These are phyloP conservation scores for Andrena bicolor DNA, from an alignment of 2,888 invertebrate species.

Conservation along the genomic window DNA sequence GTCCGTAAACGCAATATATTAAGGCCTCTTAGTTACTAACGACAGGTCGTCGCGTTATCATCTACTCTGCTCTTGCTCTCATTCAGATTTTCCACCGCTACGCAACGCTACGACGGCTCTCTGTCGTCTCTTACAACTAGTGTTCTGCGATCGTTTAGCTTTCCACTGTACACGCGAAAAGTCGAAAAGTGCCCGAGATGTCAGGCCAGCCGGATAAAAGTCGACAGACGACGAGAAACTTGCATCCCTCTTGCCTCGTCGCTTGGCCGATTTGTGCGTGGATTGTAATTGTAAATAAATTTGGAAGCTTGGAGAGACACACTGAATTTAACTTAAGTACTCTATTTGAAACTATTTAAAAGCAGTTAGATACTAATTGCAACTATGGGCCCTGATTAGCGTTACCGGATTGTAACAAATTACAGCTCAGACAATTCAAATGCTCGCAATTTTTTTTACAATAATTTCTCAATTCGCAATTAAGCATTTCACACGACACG, in stretches of 20 bases:
- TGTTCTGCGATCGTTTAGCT: neutral
- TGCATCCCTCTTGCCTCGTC: constrained; percentile 47
- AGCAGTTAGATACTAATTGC: neutral
- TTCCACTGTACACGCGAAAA: constrained; percentile 43
- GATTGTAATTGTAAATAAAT: neutral
- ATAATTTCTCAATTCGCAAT: too few species aligned
- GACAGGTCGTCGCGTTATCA: constrained; percentile 80
- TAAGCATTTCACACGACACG: too few species aligned
- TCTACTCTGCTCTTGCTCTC: neutral
- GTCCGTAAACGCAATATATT: constrained; percentile 72
- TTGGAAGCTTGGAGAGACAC: constrained; percentile 20
- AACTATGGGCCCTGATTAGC: too few species aligned
- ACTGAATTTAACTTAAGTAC: too few species aligned
- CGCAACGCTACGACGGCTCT: neutral
- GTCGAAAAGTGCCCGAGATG: constrained; percentile 43
- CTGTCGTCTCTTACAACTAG: constrained; percentile 8
- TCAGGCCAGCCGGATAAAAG: constrained; percentile 10
- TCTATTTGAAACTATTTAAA: neutral
- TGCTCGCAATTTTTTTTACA: too few species aligned
- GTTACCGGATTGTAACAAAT: too few species aligned
- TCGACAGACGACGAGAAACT: constrained; percentile 43
- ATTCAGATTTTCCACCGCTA: neutral
- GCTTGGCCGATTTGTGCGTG: constrained; percentile 15
- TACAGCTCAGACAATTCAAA: too few species aligned
- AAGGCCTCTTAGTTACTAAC: constrained; percentile 84